Base-by-base conservation (phyloP, 2,797 vertebrate genomes). In the Dicrostonyx torquatus region DNA sequence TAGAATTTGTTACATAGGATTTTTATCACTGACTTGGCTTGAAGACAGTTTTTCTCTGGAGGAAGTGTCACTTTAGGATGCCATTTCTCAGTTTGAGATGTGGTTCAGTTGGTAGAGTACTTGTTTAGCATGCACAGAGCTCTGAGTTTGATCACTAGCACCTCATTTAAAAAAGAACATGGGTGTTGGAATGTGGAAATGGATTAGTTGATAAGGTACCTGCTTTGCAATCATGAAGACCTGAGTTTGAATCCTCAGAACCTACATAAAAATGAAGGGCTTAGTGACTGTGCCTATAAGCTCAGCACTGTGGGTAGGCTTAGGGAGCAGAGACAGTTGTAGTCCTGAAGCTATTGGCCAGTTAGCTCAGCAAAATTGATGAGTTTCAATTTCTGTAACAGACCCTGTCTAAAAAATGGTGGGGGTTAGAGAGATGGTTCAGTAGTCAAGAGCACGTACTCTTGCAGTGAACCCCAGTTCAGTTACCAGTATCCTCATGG, bases 21-120 rank as follows among this genome's bases (percentile, higher is more conserved):
- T 95, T 89, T 82, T 91, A 82, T 55, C 84, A 72, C 64, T 86
- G 64, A 70, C 45, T 95, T 95, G 93, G 83, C 75, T 93, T 95
- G 82, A 85, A 95, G 86, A 53, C 70, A 87, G 37, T 95, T 60
- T 20, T 93, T 92, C 92, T 92, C 22, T 79, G 24, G 72, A 76
- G 34, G 53, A 94, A 86, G 24, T 58, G 34, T 66, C 66, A 88
- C 83, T 73, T 62, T 94, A 87, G 94, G 45, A 91, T 87, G 48
- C 48, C 17, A 76, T 80, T 91, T 87, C 55, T 91, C 20, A 62
- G 22, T 26, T 31, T 26, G 66, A 70, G 22, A 55, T 29, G 24
- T 72, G n/a, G 2, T 86, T 86, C 66, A 72, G 4, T 40, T 86
- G 48, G 8, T 70, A 86, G 45, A 70, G 64, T 86, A 5, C 34